Conservation (phyloP, 2,113 vertebrate species). For the Caracal caracal region DNA sequence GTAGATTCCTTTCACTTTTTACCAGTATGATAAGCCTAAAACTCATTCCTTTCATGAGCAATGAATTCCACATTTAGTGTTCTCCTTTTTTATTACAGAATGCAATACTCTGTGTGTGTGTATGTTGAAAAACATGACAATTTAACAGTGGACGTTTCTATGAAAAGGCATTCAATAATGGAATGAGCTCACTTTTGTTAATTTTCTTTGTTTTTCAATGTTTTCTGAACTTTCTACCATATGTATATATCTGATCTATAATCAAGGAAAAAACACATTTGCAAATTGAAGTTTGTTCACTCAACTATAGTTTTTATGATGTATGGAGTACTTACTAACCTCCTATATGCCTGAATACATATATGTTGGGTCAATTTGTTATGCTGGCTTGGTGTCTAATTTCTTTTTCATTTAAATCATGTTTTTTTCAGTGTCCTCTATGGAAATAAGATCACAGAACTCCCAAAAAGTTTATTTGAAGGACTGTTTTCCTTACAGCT, state of each 20-base stretch:
- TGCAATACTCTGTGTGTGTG: background rate
- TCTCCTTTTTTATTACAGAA: background rate
- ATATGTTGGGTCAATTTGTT: background rate
- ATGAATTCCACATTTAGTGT: background rate
- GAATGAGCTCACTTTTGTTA: background rate
- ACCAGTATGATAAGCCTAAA: background rate
- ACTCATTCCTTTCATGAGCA: background rate
- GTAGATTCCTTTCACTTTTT: background rate
- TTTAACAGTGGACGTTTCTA: background rate
- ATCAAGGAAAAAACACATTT: background rate
- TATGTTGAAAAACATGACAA: background rate
- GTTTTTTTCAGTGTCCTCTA: constrained; percentile 92
- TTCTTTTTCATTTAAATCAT: constrained; percentile 44
- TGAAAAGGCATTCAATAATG: background rate
- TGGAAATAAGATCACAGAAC: constrained; percentile 99
- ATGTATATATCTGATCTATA: background rate
- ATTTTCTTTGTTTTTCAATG: background rate
- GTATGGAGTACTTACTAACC: background rate
- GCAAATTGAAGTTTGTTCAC: background rate
- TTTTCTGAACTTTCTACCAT: background rate
- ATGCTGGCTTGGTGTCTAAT: constrained; percentile 17
- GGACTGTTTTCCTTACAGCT: constrained; percentile 97
- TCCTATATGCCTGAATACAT: background rate
- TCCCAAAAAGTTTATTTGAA: constrained; percentile 97
- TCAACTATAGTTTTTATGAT: background rate